Base-by-base conservation (phyloP, 2,797 vertebrate genomes). In the Ctenochaetus hawaiiensis region DNA sequence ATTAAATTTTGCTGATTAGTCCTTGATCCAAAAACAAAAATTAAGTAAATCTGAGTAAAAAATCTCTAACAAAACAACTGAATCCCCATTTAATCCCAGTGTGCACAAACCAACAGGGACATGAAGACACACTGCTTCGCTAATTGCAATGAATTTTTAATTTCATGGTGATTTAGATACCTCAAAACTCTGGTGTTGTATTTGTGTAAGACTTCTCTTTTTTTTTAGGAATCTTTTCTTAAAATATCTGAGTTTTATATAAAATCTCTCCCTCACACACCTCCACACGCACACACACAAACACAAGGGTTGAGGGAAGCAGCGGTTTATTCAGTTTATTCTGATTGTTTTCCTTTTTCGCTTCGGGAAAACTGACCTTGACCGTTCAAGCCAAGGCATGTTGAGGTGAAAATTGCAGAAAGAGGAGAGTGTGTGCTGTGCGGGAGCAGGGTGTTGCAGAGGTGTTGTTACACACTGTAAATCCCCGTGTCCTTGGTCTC, bases 331-430 rank as follows among this genome's bases (percentile, higher is more conserved):
- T 39, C 39, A 39, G 48, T 44, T 44, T 26, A 37, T 54, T 44
- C 11, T 6, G 10, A 57, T 68, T 39, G 14, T 77, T 74, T 69
- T 57, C 10, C 53, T 30, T 30, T 30, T 17, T 22, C 22, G 18
- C 52, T 68, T 26, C 14, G 65, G 74, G 54, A 54, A 72, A 67
- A 43, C 39, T 56, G 69, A 72, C 75, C 41, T 71, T 22, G 7
- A 44, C 48, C 43, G 18, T 41, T 67, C 13, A 44, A 41, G 72
- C 30, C 23, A 54, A 8, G 11, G 18, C 57, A 48, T 20, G 62
- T 53, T 20, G 82, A 89, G 77, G 80, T 79, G 87, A 69, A 83
- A 89, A 89, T 83, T 80, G 53, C 52, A 77, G 53, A 6, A 9
- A 12, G 16, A 20, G 49, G 57, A 68, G n/a, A 14, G 69, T 47